Evolutionary conservation across 2,888 invertebrate genomes (phyloP).

Genomic region (Rosalia funebris): DNA sequence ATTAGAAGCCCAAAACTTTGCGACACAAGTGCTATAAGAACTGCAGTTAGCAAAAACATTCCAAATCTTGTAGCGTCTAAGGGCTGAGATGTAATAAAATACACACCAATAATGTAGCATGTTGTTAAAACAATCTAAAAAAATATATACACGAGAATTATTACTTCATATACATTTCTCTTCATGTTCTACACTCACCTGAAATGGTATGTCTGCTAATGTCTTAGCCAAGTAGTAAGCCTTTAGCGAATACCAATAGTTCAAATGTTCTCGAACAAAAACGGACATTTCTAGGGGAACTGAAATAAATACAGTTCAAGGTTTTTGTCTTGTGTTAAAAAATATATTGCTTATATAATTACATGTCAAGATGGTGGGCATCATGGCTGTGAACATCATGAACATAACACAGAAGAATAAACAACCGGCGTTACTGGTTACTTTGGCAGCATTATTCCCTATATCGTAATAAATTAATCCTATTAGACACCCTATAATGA

Average conservation of each 20-base stretch:
- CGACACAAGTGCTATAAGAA: conserved; percentile 89
- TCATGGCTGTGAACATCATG: conserved; percentile 97
- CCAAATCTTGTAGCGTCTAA: conserved; percentile 83
- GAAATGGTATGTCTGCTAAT: conserved; percentile 95
- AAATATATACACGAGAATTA: too few species aligned
- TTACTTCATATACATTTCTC: too few species aligned
- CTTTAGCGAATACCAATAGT: conserved; percentile 96
- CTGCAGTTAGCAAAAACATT: conserved; percentile 80
- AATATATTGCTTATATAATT: conserved; percentile 57
- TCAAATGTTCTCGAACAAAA: conserved; percentile 92
- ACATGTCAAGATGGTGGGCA: conserved; percentile 98
- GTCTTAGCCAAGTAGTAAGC: conserved; percentile 97
- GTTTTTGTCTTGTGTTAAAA: background rate
- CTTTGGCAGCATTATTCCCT: conserved; percentile 92
- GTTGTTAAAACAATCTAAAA: conserved; percentile 86
- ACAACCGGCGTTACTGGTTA: conserved; percentile 94
- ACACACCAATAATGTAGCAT: conserved; percentile 86
- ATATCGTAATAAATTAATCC: conserved; percentile 94
- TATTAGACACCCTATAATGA: conserved; percentile 89
- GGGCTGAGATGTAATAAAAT: conserved; percentile 97
- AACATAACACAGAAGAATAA: conserved; percentile 96
- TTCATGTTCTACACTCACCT: conserved; percentile 69
- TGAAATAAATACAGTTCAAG: conserved; percentile 63
- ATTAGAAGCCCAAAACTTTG: conserved; percentile 93
- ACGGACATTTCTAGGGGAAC: conserved; percentile 97